Evolutionary conservation across 2,888 invertebrate genomes (phyloP), one percentile per base, ranked within the genome.

Genomic region (Cantharis rufa): DNA sequence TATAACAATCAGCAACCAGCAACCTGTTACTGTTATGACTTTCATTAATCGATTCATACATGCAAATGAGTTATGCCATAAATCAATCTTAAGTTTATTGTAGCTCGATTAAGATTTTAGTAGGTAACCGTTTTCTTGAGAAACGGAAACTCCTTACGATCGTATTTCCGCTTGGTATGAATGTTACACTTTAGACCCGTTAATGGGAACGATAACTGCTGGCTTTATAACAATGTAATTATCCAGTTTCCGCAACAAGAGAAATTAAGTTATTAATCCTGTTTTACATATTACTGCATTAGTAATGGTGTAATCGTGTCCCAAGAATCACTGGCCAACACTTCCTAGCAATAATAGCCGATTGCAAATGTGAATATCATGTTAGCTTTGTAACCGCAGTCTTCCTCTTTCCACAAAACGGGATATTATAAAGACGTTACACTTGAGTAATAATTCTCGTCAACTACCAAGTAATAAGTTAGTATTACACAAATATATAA

Each of bases 321-420:
- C 76, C 78, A 63, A 69, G 77, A 79, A 75, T 78, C 76, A 79
- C 79, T 81, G 74, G 79, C 78, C 80, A 78, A 75, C 79, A 83
- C 82, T 83, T 83, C 82, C 83, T 82, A 81, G 78, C 82, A 77
- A 84, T 84, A 84, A 84, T 84, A 84, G 82, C 77, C 79, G 80
- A 74, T 80, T 78, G 83, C 81, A 85, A 85, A 85, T 85, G 85
- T 84, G 83, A 85, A 85, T 85, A 84, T 84, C 85, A 82, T 85
- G 85, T 85, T 81, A 80, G 63, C 78, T 76, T 78, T 78, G 76
- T 78, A 75, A 78, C 76, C 73, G 71, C 76, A 70, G 75, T 76
- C 78, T 78, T 78, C 78, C 78, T 76, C 78, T 76, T 73, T 72
- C 66, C 64, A 70, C 71, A 69, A 78, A 77, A 75, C 64, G 70